Conservation (phyloP, 2,113 vertebrate genomes). For the Pachypanchax playfairii region DNA sequence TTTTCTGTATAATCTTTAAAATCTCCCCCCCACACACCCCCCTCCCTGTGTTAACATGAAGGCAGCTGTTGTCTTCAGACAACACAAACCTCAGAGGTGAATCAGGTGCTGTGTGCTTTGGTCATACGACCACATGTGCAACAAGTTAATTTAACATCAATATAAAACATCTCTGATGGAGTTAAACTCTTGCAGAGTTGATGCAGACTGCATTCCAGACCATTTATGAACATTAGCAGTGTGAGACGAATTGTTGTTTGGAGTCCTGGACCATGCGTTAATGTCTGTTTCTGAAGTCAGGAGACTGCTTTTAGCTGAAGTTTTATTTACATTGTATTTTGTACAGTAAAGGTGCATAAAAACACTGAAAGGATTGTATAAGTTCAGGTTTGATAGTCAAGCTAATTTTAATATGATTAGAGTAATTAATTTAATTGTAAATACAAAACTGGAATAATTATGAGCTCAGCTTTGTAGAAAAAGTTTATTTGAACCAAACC, state of each 20-base stretch:
- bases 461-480: background rate
- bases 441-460: background rate
- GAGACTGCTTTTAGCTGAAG: conserved; percentile 11
- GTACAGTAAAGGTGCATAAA: background rate
- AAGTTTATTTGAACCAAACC: conserved; percentile 1
- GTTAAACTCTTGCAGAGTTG: conserved; percentile 43
- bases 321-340: conserved; percentile 4
- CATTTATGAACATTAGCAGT: conserved; percentile 77
- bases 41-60: background rate
- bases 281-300: conserved; percentile 20
- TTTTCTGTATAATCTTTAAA: background rate
- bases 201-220: conserved; percentile 72
- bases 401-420: background rate
- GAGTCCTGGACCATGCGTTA: conserved; percentile 28
- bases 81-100: conserved; percentile 31
- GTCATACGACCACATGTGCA: conserved; percentile 27
- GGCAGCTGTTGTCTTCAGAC: background rate
- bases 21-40: too few relatives aligned
- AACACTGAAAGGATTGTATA: background rate
- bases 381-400: background rate
- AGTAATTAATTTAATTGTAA: background rate
- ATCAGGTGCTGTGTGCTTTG: conserved; percentile 43
- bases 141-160: conserved; percentile 67
- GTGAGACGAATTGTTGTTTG: conserved; percentile 33
- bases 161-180: conserved; percentile 59